Percentiles rank a stretch among this genome's conserved stretches.
These are phyloP conservation scores for Paedocypris micromegethes DNA, from an alignment of 2,797 vertebrate genomes.

Conservation along the genomic window DNA sequence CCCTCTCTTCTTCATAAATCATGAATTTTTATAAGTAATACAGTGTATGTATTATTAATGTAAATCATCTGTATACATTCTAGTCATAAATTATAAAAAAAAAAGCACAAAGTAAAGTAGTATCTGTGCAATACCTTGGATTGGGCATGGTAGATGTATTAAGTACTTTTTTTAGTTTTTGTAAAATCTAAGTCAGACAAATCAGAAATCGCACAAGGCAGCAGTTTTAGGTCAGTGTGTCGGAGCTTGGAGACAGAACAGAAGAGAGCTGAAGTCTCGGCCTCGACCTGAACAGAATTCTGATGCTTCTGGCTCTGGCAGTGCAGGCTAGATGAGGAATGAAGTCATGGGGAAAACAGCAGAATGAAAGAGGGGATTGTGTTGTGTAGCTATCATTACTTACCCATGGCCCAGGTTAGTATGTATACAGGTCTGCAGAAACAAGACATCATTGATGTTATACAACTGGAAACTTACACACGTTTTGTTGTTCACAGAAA, in stretches of 20 bases:
- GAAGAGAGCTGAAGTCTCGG: background rate
- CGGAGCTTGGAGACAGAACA: background rate
- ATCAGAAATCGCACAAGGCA: background rate
- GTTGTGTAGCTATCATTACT: conserved; percentile 38
- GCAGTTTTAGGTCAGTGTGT: conserved; percentile 28
- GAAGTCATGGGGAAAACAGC: conserved; percentile 52
- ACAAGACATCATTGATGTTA: conserved; percentile 1
- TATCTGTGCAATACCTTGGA: conserved; percentile 11
- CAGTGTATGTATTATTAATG: too few species aligned
- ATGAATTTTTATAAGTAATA: too few species aligned
- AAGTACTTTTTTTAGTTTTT: conserved; percentile 7
- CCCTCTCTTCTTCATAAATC: too few species aligned
- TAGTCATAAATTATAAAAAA: too few species aligned
- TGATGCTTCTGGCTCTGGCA: conserved; percentile 30
- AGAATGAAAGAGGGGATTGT: conserved; percentile 50
- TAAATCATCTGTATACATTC: too few species aligned
- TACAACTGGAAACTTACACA: background rate
- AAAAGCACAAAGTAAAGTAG: too few species aligned
- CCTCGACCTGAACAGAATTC: conserved; percentile 11
- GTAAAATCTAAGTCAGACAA: background rate
- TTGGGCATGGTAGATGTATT: conserved; percentile 21
- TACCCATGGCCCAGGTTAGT: conserved; percentile 25
- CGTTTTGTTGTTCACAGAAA: conserved; percentile 69
- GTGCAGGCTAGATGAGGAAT: conserved; percentile 38
- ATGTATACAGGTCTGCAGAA: conserved; percentile 33